Evolutionary conservation across 2,113 vertebrate species (phyloP), one percentile per base, ranked within the genome.

Genomic region (Poeciliopsis occidentalis): DNA sequence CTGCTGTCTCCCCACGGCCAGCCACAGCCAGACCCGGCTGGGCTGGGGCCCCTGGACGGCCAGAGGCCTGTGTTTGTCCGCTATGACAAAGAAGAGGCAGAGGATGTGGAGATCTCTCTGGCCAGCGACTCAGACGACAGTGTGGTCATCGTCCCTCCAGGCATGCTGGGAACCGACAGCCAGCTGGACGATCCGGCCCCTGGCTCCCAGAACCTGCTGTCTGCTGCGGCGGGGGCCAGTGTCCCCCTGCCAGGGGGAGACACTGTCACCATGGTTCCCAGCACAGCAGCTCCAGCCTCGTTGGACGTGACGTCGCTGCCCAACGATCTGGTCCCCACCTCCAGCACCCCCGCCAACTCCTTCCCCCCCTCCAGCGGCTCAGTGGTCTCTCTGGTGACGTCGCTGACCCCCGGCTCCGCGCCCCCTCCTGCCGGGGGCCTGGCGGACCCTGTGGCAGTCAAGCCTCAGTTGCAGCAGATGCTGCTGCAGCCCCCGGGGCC

Each of bases 61-160:
- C 95, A 95, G 64, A 92, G 95, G 22, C 95, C 96, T 0, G 93
- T 97, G 34, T 97, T 97, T 57, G 92, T 97, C 3, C 96, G 96
- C 63, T 97, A 96, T 0, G 96, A 97, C 71, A 95, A 96, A 69
- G 96, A 97, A 78, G 96, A 97, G 44, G 88, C 93, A 0, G 96
- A 96, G 0, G 96, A 97, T 0, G 95, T 97, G 19, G 96, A 97
- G 90, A 97, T 97, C 62, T 97, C 96, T 24, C 82, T 97, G 80
- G 96, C 95, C 31, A 97, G 96, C 0, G 96, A 97, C 90, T 97
- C 96, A 0, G 96, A 97, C 2, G 96, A 97, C 90, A 97, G 96
- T 0, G 96, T 97, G 63, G 95, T 97, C 32, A 97, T 97, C 0
- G 95, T 97, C 22, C 96, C 96, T 0, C 95, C 95, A 6, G 96